phyloP scores from a whole-genome alignment of 1,140 invertebrate genomes.

The Eriocheir sinensis region DNA sequence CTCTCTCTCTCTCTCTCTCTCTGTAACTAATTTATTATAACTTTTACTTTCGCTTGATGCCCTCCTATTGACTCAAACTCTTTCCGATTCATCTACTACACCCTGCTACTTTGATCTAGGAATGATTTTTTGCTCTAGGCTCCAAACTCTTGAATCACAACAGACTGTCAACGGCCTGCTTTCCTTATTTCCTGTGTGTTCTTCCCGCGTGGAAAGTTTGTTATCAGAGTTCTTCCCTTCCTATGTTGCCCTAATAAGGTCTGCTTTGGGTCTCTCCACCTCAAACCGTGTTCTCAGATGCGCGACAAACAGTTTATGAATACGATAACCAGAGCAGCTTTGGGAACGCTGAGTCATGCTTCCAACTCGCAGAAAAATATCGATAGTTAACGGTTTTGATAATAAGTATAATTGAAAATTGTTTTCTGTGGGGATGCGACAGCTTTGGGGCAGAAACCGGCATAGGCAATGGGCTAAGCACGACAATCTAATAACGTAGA shows the following conservation, averaged over 20 bases:
- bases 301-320: not conserved
- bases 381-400: not conserved
- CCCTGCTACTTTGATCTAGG: not conserved
- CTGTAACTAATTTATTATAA: not conserved
- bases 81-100: not conserved
- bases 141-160: not conserved
- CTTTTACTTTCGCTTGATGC: not conserved
- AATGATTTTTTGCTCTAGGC: too few relatives aligned
- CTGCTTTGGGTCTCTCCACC: slow-evolving; percentile 41
- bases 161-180: not conserved
- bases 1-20: slow-evolving; percentile 45
- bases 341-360: not conserved
- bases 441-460: too few relatives aligned
- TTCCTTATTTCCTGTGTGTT: not conserved
- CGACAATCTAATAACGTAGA: too few relatives aligned
- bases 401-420: not conserved
- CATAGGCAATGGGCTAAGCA: too few relatives aligned
- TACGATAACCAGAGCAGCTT: not conserved
- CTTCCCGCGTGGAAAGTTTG: slow-evolving; percentile 53
- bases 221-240: slow-evolving; percentile 73
- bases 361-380: not conserved
- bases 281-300: not conserved
- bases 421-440: too few relatives aligned
- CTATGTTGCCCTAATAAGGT: slow-evolving; percentile 71
- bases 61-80: not conserved